A percentile compares a stretch with the other conserved stretches of the same genome.
These are phyloP conservation scores for Sebastes goodei DNA, from an alignment of 2,797 vertebrate genomes.

Conservation along the genomic window DNA sequence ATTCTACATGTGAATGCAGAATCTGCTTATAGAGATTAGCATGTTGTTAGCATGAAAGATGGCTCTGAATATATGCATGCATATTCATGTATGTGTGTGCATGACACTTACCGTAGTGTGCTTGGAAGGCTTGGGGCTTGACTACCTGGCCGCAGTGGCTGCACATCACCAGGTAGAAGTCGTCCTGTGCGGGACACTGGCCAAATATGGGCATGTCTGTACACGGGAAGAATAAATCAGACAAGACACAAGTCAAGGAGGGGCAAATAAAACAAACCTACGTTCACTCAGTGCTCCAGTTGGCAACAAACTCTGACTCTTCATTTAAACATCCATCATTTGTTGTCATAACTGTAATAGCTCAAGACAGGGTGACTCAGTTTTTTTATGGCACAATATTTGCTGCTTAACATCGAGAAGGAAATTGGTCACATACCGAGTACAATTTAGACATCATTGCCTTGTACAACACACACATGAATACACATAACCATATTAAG, in stretches of 20 bases:
- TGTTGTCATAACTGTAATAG: slow-evolving; percentile 6
- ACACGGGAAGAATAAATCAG: slow-evolving; percentile 29
- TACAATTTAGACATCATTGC: neutral
- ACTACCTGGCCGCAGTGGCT: slow-evolving; percentile 98
- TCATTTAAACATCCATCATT: slow-evolving; percentile 6
- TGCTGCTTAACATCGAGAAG: neutral
- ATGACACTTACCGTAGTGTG: slow-evolving; percentile 95
- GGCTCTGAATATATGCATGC: neutral
- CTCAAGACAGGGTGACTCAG: neutral
- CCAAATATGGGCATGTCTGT: slow-evolving; percentile 99
- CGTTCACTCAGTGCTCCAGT: slow-evolving; percentile 16
- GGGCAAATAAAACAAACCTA: slow-evolving; percentile 23
- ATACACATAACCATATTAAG: neutral
- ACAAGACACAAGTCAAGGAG: slow-evolving; percentile 33
- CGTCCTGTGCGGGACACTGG: slow-evolving; percentile 98
- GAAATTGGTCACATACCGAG: neutral
- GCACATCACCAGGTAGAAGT: slow-evolving; percentile 99
- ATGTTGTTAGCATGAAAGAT: neutral
- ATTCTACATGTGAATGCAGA: too few species aligned
- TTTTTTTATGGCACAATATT: neutral
- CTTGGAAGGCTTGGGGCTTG: slow-evolving; percentile 99
- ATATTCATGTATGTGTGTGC: slow-evolving; percentile 4
- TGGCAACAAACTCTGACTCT: neutral
- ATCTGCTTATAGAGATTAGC: too few species aligned
- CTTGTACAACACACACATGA: neutral